phyloP scores from a whole-genome alignment of 2,113 vertebrate species.

The Chloroceryle aenea region DNA sequence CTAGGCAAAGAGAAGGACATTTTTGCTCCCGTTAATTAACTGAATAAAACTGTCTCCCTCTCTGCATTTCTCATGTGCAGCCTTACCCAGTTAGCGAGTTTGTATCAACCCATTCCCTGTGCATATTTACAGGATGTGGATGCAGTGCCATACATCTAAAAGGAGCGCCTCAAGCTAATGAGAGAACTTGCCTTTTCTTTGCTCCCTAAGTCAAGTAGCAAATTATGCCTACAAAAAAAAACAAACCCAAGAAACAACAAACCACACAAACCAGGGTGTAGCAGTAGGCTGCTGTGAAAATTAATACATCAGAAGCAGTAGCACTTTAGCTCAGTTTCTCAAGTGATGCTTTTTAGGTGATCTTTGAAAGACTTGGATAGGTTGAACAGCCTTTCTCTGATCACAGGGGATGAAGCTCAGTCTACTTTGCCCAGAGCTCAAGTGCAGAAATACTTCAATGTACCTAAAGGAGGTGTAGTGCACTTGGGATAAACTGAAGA shows the following conservation, averaged over 20 bases:
- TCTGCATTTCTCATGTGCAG: not conserved
- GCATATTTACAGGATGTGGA: not conserved
- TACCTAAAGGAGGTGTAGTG: not conserved
- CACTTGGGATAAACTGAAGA: not conserved
- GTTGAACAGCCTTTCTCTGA: not conserved
- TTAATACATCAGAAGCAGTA: not conserved
- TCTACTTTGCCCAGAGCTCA: not conserved
- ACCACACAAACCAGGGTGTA: not conserved
- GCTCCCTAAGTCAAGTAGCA: not conserved
- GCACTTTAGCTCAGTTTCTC: not conserved
- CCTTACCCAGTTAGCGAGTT: not conserved
- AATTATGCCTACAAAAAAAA: not conserved
- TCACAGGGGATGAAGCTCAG: not conserved
- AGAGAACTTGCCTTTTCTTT: not conserved
- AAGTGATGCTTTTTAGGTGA: not conserved
- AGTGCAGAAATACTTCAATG: not conserved
- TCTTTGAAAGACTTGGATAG: not conserved
- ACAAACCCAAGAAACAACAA: not conserved
- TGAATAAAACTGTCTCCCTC: not conserved
- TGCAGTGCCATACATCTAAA: not conserved
- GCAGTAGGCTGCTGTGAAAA: not conserved
- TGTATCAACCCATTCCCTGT: fast-evolving
- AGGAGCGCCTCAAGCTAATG: not conserved
- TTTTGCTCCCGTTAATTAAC: not conserved
- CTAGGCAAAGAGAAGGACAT: not conserved